Evolutionary conservation across 2,888 invertebrate species (phyloP).

Genomic region (Drosophila subsilvestris): DNA sequence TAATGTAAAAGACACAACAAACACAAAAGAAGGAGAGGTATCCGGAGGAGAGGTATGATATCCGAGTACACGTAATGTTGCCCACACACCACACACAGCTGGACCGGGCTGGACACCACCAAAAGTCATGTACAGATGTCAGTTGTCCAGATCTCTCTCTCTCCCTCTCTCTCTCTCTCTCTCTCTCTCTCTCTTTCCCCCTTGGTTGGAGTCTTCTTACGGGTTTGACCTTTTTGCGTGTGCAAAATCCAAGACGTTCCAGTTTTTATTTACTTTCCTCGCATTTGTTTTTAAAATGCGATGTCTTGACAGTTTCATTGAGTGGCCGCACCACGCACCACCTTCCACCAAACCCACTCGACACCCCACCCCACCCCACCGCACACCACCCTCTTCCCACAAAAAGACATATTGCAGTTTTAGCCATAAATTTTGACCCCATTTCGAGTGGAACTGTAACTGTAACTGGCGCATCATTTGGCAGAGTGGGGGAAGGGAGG

Average conservation of each 20-base stretch:
- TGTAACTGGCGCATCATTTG: slow-evolving; percentile 49
- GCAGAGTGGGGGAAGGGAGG: slow-evolving; percentile 2
- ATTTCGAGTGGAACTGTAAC: slow-evolving; percentile 48
- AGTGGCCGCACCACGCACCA: slow-evolving; percentile 13
- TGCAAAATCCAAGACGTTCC: slow-evolving; percentile 62
- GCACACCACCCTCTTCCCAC: neutral
- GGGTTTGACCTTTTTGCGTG: slow-evolving; percentile 59
- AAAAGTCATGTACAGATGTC: slow-evolving; percentile 43
- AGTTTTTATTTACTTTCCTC: slow-evolving; percentile 68
- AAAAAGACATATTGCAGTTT: slow-evolving; percentile 70
- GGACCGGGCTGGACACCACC: slow-evolving; percentile 24
- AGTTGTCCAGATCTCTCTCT: slow-evolving; percentile 19
- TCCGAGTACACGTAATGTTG: slow-evolving; percentile 67
- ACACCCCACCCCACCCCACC: slow-evolving; percentile 1
- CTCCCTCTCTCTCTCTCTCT: neutral
- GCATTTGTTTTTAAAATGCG: slow-evolving; percentile 65
- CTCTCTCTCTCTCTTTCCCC: neutral
- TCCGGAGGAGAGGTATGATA: slow-evolving; percentile 15
- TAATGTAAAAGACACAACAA: slow-evolving; percentile 60
- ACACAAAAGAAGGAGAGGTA: slow-evolving; percentile 5
- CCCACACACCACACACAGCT: slow-evolving; percentile 60
- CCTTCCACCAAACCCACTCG: slow-evolving; percentile 2
- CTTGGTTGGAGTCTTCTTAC: neutral
- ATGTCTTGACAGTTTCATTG: slow-evolving; percentile 67
- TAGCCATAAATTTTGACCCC: slow-evolving; percentile 63